phyloP scores from a whole-genome alignment of 2,888 invertebrate species.

The Incurvaria masculella region DNA sequence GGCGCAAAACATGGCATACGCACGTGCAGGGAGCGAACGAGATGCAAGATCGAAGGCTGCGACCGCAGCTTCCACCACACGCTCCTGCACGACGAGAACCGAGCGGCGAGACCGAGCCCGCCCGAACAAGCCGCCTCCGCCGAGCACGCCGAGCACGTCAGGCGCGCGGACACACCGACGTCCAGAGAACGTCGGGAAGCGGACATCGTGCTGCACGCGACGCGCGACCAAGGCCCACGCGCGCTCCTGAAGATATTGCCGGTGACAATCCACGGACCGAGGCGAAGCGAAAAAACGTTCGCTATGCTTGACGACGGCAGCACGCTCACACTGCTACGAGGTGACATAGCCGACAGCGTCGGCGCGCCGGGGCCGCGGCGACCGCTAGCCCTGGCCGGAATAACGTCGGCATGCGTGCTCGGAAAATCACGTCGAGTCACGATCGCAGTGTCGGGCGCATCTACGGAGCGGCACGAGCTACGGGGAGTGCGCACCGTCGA shows the following conservation, averaged over 20 bases:
- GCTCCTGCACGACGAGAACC: background rate
- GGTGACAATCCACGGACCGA: constrained; percentile 12
- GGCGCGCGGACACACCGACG: no score
- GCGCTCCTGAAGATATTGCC: constrained; percentile 15
- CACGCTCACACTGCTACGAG: constrained; percentile 10
- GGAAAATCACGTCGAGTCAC: no score
- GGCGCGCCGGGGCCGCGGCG: background rate
- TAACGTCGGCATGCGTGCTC: no score
- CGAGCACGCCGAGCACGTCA: no score
- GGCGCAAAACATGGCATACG: background rate
- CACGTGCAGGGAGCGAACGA: background rate
- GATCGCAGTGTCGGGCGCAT: no score
- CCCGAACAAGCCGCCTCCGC: no score
- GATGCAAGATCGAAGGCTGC: background rate
- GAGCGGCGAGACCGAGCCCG: no score
- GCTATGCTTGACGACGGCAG: constrained; percentile 14
- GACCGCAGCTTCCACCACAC: background rate
- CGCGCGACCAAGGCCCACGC: no score
- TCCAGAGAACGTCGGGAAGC: no score
- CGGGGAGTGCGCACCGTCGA: background rate
- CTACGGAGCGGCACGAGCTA: background rate
- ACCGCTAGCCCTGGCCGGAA: no score
- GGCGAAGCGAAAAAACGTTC: constrained; percentile 5
- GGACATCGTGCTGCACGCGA: background rate
- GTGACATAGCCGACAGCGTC: constrained; percentile 6